Conservation (phyloP, 2,888 invertebrate species). For the Hypena proboscidalis region DNA sequence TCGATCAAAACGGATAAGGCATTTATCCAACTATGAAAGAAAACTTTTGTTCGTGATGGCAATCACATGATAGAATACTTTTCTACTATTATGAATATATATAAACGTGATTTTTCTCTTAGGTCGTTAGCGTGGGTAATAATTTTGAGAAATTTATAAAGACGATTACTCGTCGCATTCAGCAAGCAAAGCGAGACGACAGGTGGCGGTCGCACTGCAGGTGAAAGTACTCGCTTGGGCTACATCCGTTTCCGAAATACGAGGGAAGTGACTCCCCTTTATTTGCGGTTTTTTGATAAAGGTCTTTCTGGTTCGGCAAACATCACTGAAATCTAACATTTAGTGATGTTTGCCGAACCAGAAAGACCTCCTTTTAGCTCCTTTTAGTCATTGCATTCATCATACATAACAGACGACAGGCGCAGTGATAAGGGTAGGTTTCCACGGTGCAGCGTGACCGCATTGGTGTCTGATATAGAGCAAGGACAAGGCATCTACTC, state of each 20-base stretch:
- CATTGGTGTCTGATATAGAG: too few species aligned
- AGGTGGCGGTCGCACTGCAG: slow-evolving; percentile 58
- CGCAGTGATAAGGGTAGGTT: too few species aligned
- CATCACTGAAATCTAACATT: not conserved
- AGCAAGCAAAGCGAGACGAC: slow-evolving; percentile 50
- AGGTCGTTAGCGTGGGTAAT: slow-evolving; percentile 34
- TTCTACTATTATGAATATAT: not conserved
- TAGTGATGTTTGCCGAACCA: not conserved
- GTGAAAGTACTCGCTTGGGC: slow-evolving; percentile 69
- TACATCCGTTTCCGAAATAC: slow-evolving; percentile 69
- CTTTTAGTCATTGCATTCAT: too few species aligned
- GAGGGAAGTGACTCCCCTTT: slow-evolving; percentile 6
- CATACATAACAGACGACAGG: too few species aligned
- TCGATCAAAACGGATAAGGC: not conserved
- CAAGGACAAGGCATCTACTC: too few species aligned
- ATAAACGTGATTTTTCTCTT: slow-evolving; percentile 16
- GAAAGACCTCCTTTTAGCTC: too few species aligned
- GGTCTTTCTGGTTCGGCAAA: not conserved
- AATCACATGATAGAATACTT: not conserved
- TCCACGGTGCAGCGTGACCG: too few species aligned
- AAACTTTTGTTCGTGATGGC: slow-evolving; percentile 3
- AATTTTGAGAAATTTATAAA: slow-evolving; percentile 46
- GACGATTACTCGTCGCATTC: slow-evolving; percentile 34
- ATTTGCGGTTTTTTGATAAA: not conserved
- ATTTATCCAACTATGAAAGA: not conserved